A percentile compares a stretch with the other conserved stretches of the same genome.
phyloP scores from a whole-genome alignment of 2,797 vertebrate species.

The Peromyscus melanophrys region DNA sequence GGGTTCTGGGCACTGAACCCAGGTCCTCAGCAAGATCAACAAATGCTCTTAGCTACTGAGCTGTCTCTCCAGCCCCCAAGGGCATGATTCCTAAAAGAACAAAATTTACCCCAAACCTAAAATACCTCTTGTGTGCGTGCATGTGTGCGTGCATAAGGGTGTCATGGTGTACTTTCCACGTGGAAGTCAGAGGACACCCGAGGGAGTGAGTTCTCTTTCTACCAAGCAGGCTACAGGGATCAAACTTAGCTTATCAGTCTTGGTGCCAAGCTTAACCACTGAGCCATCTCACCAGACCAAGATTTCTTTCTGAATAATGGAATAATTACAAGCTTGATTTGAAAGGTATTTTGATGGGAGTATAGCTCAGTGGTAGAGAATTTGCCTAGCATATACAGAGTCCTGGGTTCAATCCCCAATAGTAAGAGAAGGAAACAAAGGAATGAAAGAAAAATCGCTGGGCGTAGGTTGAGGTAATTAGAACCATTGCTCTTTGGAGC shows the following conservation, averaged over 20 bases:
- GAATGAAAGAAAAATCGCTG: conserved; percentile 18
- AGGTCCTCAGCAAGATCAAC: background rate
- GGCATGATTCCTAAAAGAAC: background rate
- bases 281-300: background rate
- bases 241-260: background rate
- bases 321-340: conserved; percentile 40
- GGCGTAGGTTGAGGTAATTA: background rate
- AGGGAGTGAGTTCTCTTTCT: background rate
- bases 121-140: background rate
- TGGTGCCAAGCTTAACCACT: background rate
- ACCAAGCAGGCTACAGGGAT: background rate
- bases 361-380: background rate
- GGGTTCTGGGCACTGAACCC: background rate
- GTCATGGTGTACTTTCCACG: background rate
- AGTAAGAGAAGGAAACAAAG: background rate
- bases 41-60: background rate
- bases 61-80: background rate
- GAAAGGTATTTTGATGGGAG: background rate
- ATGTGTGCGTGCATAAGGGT: background rate
- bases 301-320: conserved; percentile 10
- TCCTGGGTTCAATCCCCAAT: background rate
- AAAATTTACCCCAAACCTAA: background rate
- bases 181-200: background rate
- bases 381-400: background rate
- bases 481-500: conserved; percentile 19